Conservation (phyloP, 2,797 vertebrate species). For the Clarias fuscus region DNA sequence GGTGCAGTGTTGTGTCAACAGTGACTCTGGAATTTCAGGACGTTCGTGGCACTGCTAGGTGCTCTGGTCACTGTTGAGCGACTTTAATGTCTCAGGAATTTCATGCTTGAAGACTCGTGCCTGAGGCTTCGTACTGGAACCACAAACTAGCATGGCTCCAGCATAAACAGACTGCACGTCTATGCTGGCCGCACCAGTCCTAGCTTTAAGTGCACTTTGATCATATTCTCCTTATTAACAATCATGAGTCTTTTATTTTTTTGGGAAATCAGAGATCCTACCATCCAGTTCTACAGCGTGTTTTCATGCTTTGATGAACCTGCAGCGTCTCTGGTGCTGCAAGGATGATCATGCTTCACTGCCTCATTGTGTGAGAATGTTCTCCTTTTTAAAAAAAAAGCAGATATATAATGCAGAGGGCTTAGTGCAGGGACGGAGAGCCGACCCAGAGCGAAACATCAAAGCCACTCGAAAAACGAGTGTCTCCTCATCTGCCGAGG, state of each 20-base stretch:
- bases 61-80: conserved; percentile 3
- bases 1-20: background rate
- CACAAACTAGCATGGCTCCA: conserved; percentile 11
- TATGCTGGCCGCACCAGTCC: background rate
- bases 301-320: conserved; percentile 13
- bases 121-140: background rate
- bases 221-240: conserved; percentile 8
- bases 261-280: background rate
- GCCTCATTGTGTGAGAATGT: conserved; percentile 17
- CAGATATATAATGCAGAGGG: conserved; percentile 14
- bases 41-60: background rate
- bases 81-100: conserved; percentile 11
- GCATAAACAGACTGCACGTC: background rate
- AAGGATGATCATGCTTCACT: conserved; percentile 9
- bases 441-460: background rate
- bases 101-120: conserved; percentile 16
- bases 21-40: background rate
- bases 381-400: conserved; percentile 20
- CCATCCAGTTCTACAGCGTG: background rate
- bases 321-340: background rate
- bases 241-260: conserved; percentile 18
- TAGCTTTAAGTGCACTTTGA: conserved; percentile 1
- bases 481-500: conserved; percentile 13
- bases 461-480: conserved; percentile 6
- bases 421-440: background rate